phyloP scores from a whole-genome alignment of 2,888 invertebrate genomes.

The Dicyrtoma fusca region DNA sequence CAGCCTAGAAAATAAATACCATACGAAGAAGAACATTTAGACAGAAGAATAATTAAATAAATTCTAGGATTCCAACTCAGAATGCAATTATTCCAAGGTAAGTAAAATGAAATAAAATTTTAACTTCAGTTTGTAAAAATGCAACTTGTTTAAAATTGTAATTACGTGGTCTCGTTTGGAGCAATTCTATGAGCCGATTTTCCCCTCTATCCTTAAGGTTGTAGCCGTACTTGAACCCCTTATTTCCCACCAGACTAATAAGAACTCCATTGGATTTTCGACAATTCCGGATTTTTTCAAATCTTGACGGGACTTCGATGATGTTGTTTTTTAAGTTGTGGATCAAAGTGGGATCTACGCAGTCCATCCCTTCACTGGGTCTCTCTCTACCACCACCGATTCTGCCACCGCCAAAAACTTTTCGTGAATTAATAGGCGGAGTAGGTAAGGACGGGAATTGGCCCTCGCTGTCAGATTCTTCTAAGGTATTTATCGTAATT shows the following conservation, averaged over 20 bases:
- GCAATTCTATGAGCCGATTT: background rate
- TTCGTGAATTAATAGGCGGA: background rate
- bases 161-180: constrained; percentile 1
- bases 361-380: background rate
- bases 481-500: too few relatives aligned
- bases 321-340: constrained; percentile 9
- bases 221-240: constrained; percentile 6
- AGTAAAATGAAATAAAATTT: too few relatives aligned
- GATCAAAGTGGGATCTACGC: constrained; percentile 3
- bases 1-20: background rate
- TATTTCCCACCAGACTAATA: constrained; percentile 9
- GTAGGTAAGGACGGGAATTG: too few relatives aligned
- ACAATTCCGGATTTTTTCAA: constrained; percentile 15
- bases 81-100: too few relatives aligned
- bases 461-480: too few relatives aligned
- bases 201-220: constrained; percentile 5
- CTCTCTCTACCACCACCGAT: too few relatives aligned
- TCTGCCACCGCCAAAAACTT: too few relatives aligned
- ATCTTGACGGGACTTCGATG: constrained; percentile 9
- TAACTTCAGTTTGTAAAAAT: background rate
- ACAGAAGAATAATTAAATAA: too few relatives aligned
- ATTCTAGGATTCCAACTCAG: too few relatives aligned
- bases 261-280: constrained; percentile 1
- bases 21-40: background rate
- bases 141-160: background rate